Base-by-base conservation (phyloP, 2,113 vertebrate species). In the Rousettus leschenaultii region DNA sequence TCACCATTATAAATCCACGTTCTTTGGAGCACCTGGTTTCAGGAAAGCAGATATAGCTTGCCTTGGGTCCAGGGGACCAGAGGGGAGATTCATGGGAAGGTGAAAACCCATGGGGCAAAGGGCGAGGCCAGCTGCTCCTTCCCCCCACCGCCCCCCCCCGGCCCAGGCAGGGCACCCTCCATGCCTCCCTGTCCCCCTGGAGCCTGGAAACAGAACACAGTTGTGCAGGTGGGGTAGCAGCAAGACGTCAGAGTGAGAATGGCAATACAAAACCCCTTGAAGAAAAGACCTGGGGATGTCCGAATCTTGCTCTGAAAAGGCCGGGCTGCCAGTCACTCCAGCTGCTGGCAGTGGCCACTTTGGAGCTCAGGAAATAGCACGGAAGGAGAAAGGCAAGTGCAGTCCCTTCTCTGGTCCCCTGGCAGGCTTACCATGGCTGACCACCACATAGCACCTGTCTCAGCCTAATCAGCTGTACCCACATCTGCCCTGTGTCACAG, bases 401-500 rank as follows among this genome's bases (percentile, higher is more conserved):
- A 38, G 12, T 5, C 15, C 18, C 40, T 8, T 22, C 45, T 26
- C 51, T 7, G 1, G 28, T 4, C 84, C 26, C 16, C 9, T 4
- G 14, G 85, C 38, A 5, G 35, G 33, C 16, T 35, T 9, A 7
- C 30, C 48, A 6, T 0, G 3, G 30, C 55, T 40, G 57, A 4
- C 21, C 45, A 24, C 73, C 19, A 53, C 19, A 12, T 6, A 1
- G 45, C 8, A 1, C 48, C 35, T 4, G 22, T 33, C n/a, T 65
- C 61, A 10, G 21, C 82, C 45, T 10, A 6, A 16, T 18, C 10
- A 30, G 68, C 33, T 6, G 61, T 2, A 1, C 43, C 73, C 24
- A 3, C 1, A 9, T 12, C 48, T 30, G 30, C 57, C 86, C 13
- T 6, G 22, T 24, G 19, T 45, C 4, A 0, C 1, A 0, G 21